Base-by-base conservation (phyloP, 1,140 invertebrate genomes). In the Aplysia californica region DNA sequence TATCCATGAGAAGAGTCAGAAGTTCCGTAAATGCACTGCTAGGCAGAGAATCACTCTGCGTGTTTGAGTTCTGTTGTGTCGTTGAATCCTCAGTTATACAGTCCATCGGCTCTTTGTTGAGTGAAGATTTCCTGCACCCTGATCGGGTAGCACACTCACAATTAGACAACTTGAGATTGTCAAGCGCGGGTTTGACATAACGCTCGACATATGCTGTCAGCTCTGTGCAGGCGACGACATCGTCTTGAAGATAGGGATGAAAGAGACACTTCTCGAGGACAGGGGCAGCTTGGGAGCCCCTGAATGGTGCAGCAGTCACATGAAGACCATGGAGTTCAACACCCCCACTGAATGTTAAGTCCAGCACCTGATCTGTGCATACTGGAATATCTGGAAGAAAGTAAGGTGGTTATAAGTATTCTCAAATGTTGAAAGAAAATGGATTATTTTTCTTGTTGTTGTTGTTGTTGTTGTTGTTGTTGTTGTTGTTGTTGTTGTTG, bases 241-340 rank as follows among this genome's bases (percentile, higher is more conserved):
- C 38, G 73, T 5, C 59, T 44, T 78, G 65, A 58, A 50, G 91
- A 83, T 96, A 95, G 1, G 96, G 95, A 33, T 96, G 90, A 85
- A 98, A 98, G 18, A 90, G 90, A 84, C 95, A 97, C 76, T 93
- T 93, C 89, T 97, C 97, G 15, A 96, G 88, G 79, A 94, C 94
- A 10, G 96, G 97, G 18, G 93, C 79, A 29, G 93, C 88, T 87
- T 97, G 96, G 20, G 91, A 86, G n/a, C 82, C 84, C 76, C 96
- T 93, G 75, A 95, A 92, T 33, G 96, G 96, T 1, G 97, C 96
- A 21, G 97, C 90, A 78, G 95, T 95, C 0, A 95, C 94, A 89
- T 97, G 98, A 85, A 99, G 92, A 58, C 96, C 97, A 82, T 95
- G 93, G 18, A 98, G 90, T 89, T 97, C 96, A 38, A 98, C 92